Conservation (phyloP, 2,797 vertebrate species). For the Crenichthys baileyi region DNA sequence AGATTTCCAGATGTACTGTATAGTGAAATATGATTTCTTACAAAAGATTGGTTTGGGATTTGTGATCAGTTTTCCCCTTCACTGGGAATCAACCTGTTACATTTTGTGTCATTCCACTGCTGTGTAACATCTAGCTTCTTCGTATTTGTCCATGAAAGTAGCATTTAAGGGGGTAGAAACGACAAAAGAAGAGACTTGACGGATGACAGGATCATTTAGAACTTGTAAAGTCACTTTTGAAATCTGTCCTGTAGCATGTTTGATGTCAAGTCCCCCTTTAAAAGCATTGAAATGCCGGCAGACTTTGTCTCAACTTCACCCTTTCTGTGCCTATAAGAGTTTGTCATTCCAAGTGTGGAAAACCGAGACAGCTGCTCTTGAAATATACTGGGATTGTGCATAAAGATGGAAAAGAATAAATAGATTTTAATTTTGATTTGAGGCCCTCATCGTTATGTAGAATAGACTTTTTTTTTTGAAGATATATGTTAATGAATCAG, state of each 20-base stretch:
- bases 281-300: slow-evolving; percentile 60
- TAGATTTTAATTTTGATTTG: slow-evolving; percentile 68
- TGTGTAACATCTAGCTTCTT: slow-evolving; percentile 69
- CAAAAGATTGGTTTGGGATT: slow-evolving; percentile 79
- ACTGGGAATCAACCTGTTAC: slow-evolving; percentile 82
- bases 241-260: slow-evolving; percentile 66
- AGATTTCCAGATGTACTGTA: slow-evolving; percentile 86
- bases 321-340: slow-evolving; percentile 81
- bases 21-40: slow-evolving; percentile 61
- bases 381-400: slow-evolving; percentile 66
- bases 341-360: slow-evolving; percentile 78
- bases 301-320: slow-evolving; percentile 63
- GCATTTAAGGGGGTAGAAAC: slow-evolving; percentile 41
- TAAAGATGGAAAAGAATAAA: slow-evolving; percentile 61
- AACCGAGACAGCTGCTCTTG: slow-evolving; percentile 49
- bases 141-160: slow-evolving; percentile 63
- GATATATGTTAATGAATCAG: slow-evolving; percentile 85
- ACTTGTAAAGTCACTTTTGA: slow-evolving; percentile 28
- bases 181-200: slow-evolving; percentile 16
- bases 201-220: slow-evolving; percentile 32
- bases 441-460: slow-evolving; percentile 65
- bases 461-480: slow-evolving; percentile 60
- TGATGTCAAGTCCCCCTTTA: slow-evolving; percentile 73
- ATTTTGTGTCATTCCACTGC: slow-evolving; percentile 81
- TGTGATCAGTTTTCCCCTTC: slow-evolving; percentile 78